Evolutionary conservation across 2,797 vertebrate species (phyloP), one percentile per base, ranked within the genome.

Genomic region (Staurois parvus): DNA sequence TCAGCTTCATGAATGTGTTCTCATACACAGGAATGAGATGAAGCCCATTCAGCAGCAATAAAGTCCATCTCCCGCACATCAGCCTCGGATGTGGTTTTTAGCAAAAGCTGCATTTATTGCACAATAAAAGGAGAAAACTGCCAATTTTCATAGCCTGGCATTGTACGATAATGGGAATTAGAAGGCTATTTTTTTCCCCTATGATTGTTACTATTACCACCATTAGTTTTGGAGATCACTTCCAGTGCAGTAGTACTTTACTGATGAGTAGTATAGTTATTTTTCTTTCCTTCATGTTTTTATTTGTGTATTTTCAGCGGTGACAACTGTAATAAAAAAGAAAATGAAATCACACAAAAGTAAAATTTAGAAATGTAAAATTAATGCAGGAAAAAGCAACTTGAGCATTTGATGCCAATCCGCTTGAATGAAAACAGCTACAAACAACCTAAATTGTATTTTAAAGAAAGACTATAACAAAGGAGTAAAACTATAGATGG

Each of bases 91-190:
- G 59, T 64, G 59, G 59, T 64, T 64, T 64, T 64, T 64, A 64
- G 56, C 9, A 64, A 64, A 19, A 30, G 10, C 34, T 26, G 32
- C 32, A 42, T 64, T 28, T 77, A 77, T 28, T 40, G 56, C 8
- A n/a, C 59, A 40, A 77, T 77, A 40, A 77, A 77, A 77, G 12
- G 12, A 19, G 24, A 29, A 56, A 56, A 70, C 30, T 70, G 74
- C 2, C 48, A 29, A 12, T 40, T 76, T 83, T 45, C 72, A 72
- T 73, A 17, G 37, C 72, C 37, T 66, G 67, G 15, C 70, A 29
- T 28, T 17, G 10, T 73, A 37, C 17, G 70, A 66, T 74, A 82
- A 82, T 74, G 30, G 70, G 30, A 72, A 40, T 56, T 45, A 45
- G 9, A 32, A 48, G 6, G n/a, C 30, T 37, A 1, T 80, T 13